phyloP scores from a whole-genome alignment of 2,113 vertebrate species.

The Vimba vimba region DNA sequence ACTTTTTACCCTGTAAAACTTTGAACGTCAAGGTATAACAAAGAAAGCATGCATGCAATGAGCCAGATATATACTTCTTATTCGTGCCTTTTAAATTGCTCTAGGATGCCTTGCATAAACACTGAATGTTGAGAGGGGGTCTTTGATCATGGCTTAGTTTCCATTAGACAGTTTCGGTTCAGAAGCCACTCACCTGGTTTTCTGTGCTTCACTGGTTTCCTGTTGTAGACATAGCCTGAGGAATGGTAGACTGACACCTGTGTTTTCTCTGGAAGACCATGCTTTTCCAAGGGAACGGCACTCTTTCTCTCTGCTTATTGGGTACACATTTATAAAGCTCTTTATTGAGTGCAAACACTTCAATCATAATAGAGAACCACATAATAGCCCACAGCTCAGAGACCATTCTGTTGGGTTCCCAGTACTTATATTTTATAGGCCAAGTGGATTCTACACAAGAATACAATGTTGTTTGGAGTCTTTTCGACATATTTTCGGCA shows the following conservation, averaged over 20 bases:
- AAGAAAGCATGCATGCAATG: neutral
- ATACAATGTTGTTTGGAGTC: neutral
- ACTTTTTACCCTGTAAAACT: neutral
- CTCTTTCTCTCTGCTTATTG: neutral
- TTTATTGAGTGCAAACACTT: conserved; percentile 41
- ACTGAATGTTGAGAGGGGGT: neutral
- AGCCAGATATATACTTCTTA: neutral
- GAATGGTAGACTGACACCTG: conserved; percentile 29
- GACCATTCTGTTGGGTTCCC: neutral
- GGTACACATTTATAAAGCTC: conserved; percentile 26
- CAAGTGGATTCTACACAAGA: neutral
- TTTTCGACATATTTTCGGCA: neutral
- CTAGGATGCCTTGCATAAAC: neutral
- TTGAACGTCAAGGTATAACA: neutral
- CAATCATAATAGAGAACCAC: conserved; percentile 32
- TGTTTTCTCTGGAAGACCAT: conserved; percentile 14
- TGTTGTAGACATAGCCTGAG: conserved; percentile 34
- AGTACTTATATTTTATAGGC: conserved; percentile 2
- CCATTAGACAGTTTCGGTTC: neutral
- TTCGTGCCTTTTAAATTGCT: neutral
- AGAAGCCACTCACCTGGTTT: conserved; percentile 25
- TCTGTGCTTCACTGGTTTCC: neutral
- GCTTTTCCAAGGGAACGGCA: neutral
- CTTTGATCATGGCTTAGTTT: conserved; percentile 16
- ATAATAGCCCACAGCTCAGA: conserved; percentile 11